These are phyloP conservation scores for Euleptes europaea DNA, from an alignment of 2,113 vertebrate genomes.

Conservation along the genomic window DNA sequence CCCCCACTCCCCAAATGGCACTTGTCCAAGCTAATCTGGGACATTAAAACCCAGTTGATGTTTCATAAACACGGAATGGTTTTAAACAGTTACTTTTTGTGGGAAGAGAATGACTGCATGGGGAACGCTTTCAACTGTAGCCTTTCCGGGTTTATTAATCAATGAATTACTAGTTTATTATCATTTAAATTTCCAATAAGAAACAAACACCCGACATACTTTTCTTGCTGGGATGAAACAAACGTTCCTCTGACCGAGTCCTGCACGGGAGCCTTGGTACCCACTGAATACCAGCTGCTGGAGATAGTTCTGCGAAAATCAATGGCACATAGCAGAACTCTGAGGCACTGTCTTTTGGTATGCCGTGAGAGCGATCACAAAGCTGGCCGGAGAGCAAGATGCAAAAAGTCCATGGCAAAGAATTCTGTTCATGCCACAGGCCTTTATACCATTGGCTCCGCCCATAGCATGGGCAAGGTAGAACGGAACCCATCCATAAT, in stretches of 20 bases:
- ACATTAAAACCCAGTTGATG: not conserved
- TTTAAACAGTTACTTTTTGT: not conserved
- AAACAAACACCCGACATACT: not conserved
- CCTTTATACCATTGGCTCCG: not conserved
- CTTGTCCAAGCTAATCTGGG: not conserved
- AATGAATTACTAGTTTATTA: not conserved
- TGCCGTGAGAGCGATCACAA: not conserved
- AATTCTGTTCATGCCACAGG: not conserved
- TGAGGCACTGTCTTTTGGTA: not conserved
- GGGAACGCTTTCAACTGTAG: not conserved
- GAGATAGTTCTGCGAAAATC: no score
- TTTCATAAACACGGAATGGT: not conserved
- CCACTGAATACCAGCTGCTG: no score
- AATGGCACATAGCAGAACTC: no score
- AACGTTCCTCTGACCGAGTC: no score
- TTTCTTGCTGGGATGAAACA: no score
- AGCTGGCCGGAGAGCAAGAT: not conserved
- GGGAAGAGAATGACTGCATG: not conserved
- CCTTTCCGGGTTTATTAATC: not conserved
- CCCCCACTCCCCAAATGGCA: not conserved
- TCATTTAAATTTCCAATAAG: not conserved
- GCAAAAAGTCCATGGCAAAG: not conserved
- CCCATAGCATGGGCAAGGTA: not conserved
- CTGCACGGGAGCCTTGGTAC: no score
- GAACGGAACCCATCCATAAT: not conserved